These are phyloP conservation scores for Achatina immaculata DNA, from an alignment of 1,140 invertebrate species.

Conservation along the genomic window DNA sequence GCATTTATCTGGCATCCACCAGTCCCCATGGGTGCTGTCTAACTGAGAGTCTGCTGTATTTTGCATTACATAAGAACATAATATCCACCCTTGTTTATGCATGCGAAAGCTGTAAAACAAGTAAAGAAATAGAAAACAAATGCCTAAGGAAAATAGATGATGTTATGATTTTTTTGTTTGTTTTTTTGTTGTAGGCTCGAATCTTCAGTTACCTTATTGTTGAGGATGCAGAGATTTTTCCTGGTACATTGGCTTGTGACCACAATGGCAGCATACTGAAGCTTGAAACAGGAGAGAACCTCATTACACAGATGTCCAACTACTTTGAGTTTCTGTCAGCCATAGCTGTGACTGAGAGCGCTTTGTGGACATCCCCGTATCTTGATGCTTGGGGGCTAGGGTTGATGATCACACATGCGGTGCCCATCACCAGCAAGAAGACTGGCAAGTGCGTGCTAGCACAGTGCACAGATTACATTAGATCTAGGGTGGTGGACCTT, in stretches of 20 bases:
- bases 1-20: no score
- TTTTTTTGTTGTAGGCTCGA: conserved; percentile 57
- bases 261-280: conserved; percentile 70
- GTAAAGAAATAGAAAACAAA: no score
- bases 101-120: no score
- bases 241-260: conserved; percentile 69
- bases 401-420: conserved; percentile 71
- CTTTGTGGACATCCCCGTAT: conserved; percentile 72
- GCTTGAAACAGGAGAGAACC: conserved; percentile 69
- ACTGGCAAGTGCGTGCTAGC: conserved; percentile 63
- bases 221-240: conserved; percentile 71
- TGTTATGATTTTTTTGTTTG: no score
- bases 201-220: conserved; percentile 72
- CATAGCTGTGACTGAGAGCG: conserved; percentile 65
- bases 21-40: no score
- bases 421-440: conserved; percentile 69
- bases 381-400: conserved; percentile 71
- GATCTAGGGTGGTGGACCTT: no score
- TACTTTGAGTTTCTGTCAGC: conserved; percentile 72
- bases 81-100: no score
- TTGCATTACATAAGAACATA: no score
- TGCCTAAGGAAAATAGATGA: no score
- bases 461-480: no score
- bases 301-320: conserved; percentile 72
- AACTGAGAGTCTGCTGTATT: no score